Base-by-base conservation (phyloP, 2,797 vertebrate species). In the Coregonus ussuriensis region DNA sequence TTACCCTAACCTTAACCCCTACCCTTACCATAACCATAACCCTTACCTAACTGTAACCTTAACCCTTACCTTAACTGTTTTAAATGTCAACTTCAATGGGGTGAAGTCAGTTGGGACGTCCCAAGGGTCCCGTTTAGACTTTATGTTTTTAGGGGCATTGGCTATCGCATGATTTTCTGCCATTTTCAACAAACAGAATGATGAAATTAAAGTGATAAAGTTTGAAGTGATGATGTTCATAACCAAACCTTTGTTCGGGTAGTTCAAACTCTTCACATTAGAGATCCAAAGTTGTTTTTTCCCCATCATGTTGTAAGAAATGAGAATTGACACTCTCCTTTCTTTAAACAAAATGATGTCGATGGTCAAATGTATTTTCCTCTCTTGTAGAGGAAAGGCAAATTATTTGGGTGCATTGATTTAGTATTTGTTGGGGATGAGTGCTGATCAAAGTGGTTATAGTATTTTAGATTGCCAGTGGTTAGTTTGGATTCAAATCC, bases 151-250 rank as follows among this genome's bases (percentile, higher is more conserved):
- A 47, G 41, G 41, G 9, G 41, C 41, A 47, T 47, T 47, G 9
- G 41, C 41, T 47, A 47, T 47, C 41, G 41, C 41, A 47, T 47
- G 41, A 2, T 47, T 47, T 47, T 47, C 41, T 47, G 41, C 89
- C 89, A 79, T 86, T 90, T 90, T 87, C 72, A 88, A 83, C 88
- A 82, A 18, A n/a, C 18, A 62, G n/a, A 62, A 80, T 59, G 41
- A 47, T 47, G 9, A 47, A 47, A 47, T 47, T 0, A 47, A 47
- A 47, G 9, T 47, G 9, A 47, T 13, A 13, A 3, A 47, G 3
- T 47, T 47, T 47, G 89, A 89, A 87, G 88, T 84, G 85, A 81
- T 86, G 83, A 87, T 83, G 88, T 85, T 79, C 81, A 88, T 87
- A 65, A 71, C 75, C 83, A 87, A 88, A 89, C 79, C 83, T 80